Evolutionary conservation across 2,797 vertebrate species (phyloP), one percentile per base, ranked within the genome.

Genomic region (Mus spretus): DNA sequence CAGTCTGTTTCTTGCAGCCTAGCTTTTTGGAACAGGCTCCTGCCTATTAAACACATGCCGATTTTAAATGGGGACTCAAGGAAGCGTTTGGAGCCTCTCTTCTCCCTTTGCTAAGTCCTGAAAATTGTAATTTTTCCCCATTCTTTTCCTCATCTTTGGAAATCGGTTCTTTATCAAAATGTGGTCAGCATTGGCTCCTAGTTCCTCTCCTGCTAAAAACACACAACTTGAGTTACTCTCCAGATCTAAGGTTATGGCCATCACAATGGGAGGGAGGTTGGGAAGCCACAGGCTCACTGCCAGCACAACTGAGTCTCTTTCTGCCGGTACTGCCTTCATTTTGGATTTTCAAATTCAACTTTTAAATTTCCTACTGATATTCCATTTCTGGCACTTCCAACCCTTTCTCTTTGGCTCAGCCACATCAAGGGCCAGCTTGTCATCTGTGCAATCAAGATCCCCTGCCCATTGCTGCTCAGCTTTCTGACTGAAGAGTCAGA

Each of bases 281-380:
- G 65, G 86, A 61, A 59, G 67, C 55, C 80, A 53, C 34, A 31
- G 6, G 7, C 74, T 87, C 22, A 4, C 28, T 40, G 81, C 59
- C 40, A 53, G 53, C 77, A 34, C 12, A 61, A 74, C 59, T 17
- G 10, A 89, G 55, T 47, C 78, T 94, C 92, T 89, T n/a, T 50
- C 55, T 53, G 59, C 72, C 53, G 13, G 13, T 0, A 1, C 88
- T 61, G 47, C 83, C 89, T 96, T 96, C 89, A 50, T 63, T 92
- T 92, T 84, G 93, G 90, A 93, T 88, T 75, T 95, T 92, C 91
- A 70, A 84, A 90, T 78, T 85, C 88, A 88, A 61, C 83, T 87
- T 96, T 95, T 79, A 87, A 87, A 94, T 94, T 94, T 91, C 96
- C 95, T 89, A 91, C 89, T 93, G 95, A 86, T 94, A 83, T 63